Conservation (phyloP, 2,113 vertebrate genomes). For the Prochilodus magdalenae region DNA sequence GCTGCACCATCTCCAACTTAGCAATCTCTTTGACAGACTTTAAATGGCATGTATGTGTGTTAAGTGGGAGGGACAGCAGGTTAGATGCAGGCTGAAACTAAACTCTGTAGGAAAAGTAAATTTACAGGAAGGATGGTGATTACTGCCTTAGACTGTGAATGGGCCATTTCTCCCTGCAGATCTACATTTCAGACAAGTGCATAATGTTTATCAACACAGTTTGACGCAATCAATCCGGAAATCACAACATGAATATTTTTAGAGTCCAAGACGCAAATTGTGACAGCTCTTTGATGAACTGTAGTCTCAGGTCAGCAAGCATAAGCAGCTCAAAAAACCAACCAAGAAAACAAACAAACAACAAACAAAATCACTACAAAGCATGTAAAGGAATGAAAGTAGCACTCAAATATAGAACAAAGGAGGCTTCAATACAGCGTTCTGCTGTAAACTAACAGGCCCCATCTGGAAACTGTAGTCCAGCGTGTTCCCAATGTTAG, state of each 20-base stretch:
- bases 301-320: background rate
- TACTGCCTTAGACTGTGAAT: no score
- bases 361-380: background rate
- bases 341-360: background rate
- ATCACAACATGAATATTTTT: background rate
- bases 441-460: background rate
- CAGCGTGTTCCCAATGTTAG: background rate
- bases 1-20: no score
- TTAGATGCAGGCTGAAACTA: no score
- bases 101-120: no score
- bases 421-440: no score
- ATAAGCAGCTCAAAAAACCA: background rate
- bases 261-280: background rate
- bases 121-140: no score
- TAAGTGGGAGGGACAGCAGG: no score
- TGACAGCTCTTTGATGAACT: conserved; percentile 10
- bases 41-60: no score
- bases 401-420: background rate
- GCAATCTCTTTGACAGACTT: no score
- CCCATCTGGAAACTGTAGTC: background rate
- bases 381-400: background rate
- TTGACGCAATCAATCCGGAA: background rate
- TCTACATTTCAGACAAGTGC: no score
- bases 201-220: no score
- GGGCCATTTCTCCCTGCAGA: no score